These are phyloP conservation scores for Neodiprion fabricii DNA, from an alignment of 1,140 invertebrate genomes.

Conservation along the genomic window DNA sequence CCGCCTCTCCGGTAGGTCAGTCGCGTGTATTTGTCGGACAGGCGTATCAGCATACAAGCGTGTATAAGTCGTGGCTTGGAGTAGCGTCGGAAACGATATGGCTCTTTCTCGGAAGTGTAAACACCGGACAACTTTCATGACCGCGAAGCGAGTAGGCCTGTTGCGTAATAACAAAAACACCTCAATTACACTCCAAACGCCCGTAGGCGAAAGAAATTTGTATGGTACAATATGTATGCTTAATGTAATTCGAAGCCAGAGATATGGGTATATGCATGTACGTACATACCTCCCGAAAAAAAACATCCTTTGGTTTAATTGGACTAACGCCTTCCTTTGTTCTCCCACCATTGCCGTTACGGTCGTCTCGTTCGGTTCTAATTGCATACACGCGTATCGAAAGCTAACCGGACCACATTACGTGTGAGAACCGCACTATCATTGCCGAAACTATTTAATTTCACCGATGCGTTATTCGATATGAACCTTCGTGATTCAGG, in stretches of 20 bases:
- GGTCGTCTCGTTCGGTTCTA: too few relatives aligned
- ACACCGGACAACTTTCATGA: neutral
- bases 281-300: too few relatives aligned
- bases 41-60: neutral
- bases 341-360: too few relatives aligned
- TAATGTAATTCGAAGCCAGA: too few relatives aligned
- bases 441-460: constrained; percentile 27
- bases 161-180: neutral
- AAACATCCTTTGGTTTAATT: too few relatives aligned
- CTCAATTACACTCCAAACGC: neutral
- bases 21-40: neutral
- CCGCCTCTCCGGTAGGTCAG: neutral
- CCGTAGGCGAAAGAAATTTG: neutral
- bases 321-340: too few relatives aligned
- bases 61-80: too few relatives aligned
- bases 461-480: neutral
- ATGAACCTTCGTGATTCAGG: constrained; percentile 58
- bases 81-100: too few relatives aligned
- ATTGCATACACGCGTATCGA: too few relatives aligned
- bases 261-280: too few relatives aligned
- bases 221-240: too few relatives aligned
- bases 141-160: neutral
- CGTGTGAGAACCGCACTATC: constrained; percentile 19
- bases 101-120: too few relatives aligned
- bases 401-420: constrained; percentile 6